phyloP scores from a whole-genome alignment of 1,140 invertebrate species.

The Atopsyche davidsoni region DNA sequence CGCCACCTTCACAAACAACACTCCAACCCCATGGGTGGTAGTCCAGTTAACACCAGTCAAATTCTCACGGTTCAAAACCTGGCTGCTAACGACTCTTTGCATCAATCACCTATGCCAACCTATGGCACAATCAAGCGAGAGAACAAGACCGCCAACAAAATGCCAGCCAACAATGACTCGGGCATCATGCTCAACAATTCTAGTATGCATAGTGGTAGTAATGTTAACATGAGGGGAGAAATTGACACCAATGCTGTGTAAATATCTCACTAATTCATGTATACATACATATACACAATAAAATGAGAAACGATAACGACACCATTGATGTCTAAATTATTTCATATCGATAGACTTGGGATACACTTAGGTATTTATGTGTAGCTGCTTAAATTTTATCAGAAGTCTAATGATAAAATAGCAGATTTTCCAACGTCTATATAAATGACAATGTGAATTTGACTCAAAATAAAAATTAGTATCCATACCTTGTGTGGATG shows the following conservation, averaged over 20 bases:
- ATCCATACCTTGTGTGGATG: no score
- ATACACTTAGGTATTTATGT: background rate
- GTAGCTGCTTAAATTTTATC: background rate
- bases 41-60: slow-evolving; percentile 43
- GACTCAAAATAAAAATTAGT: no score
- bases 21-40: slow-evolving; percentile 40
- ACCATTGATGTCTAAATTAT: background rate
- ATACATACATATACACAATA: background rate
- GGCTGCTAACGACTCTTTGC: slow-evolving; percentile 23
- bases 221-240: slow-evolving; percentile 24
- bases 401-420: background rate
- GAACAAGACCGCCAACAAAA: slow-evolving; percentile 39
- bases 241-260: slow-evolving; percentile 29
- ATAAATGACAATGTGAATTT: no score
- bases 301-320: background rate
- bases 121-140: slow-evolving; percentile 48
- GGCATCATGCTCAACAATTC: slow-evolving; percentile 28
- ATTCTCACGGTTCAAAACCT: slow-evolving; percentile 47
- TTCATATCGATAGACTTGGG: background rate
- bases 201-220: slow-evolving; percentile 10
- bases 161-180: slow-evolving; percentile 21
- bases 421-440: background rate
- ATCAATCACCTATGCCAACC: slow-evolving; percentile 35
- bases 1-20: slow-evolving; percentile 52
- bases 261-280: background rate